Evolutionary conservation across 2,888 invertebrate species (phyloP).

Genomic region (Chydorus sphaericus): DNA sequence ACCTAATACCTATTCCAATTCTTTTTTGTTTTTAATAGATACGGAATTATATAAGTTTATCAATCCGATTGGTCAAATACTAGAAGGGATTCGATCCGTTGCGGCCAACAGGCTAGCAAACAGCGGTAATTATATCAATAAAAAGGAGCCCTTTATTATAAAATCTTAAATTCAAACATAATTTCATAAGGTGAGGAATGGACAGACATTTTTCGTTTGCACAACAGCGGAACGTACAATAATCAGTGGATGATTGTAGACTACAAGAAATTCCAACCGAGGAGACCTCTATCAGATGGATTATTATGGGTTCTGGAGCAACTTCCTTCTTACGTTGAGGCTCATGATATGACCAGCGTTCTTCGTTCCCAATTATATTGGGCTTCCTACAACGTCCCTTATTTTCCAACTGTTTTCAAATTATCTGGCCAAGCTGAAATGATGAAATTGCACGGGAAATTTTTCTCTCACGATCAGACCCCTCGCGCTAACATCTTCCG

Average conservation of each 20-base stretch:
- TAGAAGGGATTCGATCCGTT: conserved; percentile 60
- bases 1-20: no score
- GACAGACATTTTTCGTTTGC: conserved; percentile 49
- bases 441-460: conserved; percentile 38
- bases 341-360: conserved; percentile 47
- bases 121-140: conserved; percentile 38
- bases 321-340: conserved; percentile 44
- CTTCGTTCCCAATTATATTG: conserved; percentile 50
- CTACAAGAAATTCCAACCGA: conserved; percentile 44
- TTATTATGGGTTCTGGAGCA: conserved; percentile 58
- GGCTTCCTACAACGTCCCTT: conserved; percentile 55
- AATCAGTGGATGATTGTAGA: conserved; percentile 79
- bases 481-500: conserved; percentile 48
- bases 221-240: conserved; percentile 66
- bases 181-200: conserved; percentile 39
- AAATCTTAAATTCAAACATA: no score
- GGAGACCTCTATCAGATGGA: conserved; percentile 16
- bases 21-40: no score
- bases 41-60: conserved; percentile 50
- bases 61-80: conserved; percentile 42
- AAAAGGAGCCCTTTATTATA: no score
- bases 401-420: conserved; percentile 45
- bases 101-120: conserved; percentile 66
- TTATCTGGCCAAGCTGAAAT: conserved; percentile 42
- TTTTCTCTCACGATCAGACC: conserved; percentile 46